Evolutionary conservation across 2,888 invertebrate genomes (phyloP).

Genomic region (Candidula unifasciata): DNA sequence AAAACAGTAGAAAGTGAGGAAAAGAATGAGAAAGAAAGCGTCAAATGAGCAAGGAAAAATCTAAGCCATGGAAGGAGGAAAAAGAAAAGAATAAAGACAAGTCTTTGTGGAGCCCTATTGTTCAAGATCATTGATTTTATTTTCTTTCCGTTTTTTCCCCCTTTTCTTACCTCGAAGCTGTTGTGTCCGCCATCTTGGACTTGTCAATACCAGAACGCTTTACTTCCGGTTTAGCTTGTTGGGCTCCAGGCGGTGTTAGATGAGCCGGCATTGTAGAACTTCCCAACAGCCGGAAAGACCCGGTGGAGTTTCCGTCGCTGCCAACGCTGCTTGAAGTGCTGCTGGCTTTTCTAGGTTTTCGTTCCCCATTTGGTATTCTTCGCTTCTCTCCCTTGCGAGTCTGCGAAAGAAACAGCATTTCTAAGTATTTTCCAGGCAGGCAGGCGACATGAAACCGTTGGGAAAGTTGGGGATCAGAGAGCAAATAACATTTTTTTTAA

Average conservation of each 20-base stretch:
- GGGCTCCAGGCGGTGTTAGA: conserved; percentile 22
- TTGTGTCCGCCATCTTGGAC: conserved; percentile 32
- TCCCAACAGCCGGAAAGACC: conserved; percentile 50
- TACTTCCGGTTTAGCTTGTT: conserved; percentile 44
- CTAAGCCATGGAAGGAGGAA: no score
- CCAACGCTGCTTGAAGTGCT: conserved; percentile 30
- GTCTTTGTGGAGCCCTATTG: not conserved
- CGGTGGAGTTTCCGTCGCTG: conserved; percentile 30
- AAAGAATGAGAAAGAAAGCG: no score
- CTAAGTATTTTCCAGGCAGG: no score
- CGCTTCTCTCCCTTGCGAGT: conserved; percentile 57
- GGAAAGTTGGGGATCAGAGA: not conserved
- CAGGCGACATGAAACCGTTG: no score
- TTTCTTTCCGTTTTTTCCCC: not conserved
- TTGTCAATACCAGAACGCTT: conserved; percentile 48
- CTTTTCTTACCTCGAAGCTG: conserved; percentile 26
- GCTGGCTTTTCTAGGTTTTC: conserved; percentile 52
- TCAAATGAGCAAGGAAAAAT: no score
- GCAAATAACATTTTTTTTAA: not conserved
- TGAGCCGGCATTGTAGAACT: conserved; percentile 32
- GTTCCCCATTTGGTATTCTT: conserved; percentile 52
- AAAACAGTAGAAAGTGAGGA: no score
- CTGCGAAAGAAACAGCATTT: conserved; percentile 33
- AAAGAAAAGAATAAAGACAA: not conserved
- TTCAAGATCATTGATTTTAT: conserved; percentile 3